A percentile compares a stretch with the other conserved stretches of the same genome.
Evolutionary conservation across 2,797 vertebrate species (phyloP).

Genomic region (Neosilurus mollespiculum): DNA sequence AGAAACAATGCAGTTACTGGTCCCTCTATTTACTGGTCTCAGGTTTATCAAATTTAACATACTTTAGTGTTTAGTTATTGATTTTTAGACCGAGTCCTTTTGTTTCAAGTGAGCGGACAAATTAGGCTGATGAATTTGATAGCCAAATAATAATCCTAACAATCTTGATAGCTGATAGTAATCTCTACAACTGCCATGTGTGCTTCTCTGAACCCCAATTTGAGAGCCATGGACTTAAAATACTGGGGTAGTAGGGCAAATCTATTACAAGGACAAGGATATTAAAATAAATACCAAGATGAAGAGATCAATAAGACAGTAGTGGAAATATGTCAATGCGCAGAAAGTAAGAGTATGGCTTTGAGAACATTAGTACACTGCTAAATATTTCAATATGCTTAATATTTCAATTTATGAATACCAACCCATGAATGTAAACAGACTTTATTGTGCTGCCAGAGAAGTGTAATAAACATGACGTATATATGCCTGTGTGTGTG

Average conservation of each 20-base stretch:
- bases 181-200: neutral
- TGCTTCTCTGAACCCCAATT: neutral
- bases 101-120: neutral
- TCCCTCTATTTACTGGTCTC: neutral
- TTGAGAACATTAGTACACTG: neutral
- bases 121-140: neutral
- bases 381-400: neutral
- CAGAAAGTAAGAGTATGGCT: too few species aligned
- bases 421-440: constrained; percentile 1
- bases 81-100: neutral
- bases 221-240: neutral
- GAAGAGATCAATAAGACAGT: neutral
- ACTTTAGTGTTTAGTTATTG: neutral
- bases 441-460: neutral
- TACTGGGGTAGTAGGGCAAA: neutral
- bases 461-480: constrained; percentile 1
- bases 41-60: neutral
- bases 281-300: neutral
- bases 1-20: too few species aligned
- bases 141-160: neutral
- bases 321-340: neutral
- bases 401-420: constrained; percentile 18
- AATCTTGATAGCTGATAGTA: neutral
- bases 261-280: neutral
- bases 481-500: neutral